Evolutionary conservation across 2,888 invertebrate species (phyloP), one percentile per base, ranked within the genome.

Genomic region (Pristionchus entomophagus): DNA sequence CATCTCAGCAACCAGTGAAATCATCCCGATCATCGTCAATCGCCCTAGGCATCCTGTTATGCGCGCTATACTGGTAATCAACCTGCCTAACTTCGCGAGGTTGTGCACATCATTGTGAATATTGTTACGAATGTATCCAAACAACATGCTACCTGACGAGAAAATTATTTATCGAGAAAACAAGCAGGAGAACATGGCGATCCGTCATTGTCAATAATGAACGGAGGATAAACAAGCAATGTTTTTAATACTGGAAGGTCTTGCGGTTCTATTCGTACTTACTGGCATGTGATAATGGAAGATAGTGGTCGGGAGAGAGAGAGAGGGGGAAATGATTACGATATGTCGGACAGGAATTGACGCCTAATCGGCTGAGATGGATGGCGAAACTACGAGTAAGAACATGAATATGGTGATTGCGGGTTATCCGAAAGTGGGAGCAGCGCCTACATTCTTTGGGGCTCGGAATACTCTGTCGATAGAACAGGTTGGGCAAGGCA

Each of bases 401-500:
- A 32, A 65, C 19, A 65, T 45, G 45, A n/a, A 45, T 45, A 65
- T 35, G 35, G 35, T 35, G 35, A 59, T 10, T 65, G 29, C 2
- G 29, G 32, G 32, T 19, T 65, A 65, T 35, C 35, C 32, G 65
- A 65, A 35, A 65, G 22, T 19, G 65, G 65, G 32, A 65, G 35
- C 32, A 35, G 65, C 35, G 29, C 65, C 35, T 65, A 65, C 32
- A 35, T 29, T 65, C 65, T 65, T 65, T 35, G 65, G 65, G 65
- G 35, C 29, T 32, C 6, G 14, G 35, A 4, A 35, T 65, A 65
- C 65, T 65, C 65, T 65, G 65, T 65, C 4, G 17, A 29, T 65
- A 65, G 35, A 35, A 65, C 65, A n/a, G 35, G n/a, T 65, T 35
- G 65, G 65, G 65, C 65, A 65, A 65, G 65, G 65, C 65, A 65